These are phyloP conservation scores for Ctenochaetus hawaiiensis DNA, from an alignment of 2,797 vertebrate species.

Conservation along the genomic window DNA sequence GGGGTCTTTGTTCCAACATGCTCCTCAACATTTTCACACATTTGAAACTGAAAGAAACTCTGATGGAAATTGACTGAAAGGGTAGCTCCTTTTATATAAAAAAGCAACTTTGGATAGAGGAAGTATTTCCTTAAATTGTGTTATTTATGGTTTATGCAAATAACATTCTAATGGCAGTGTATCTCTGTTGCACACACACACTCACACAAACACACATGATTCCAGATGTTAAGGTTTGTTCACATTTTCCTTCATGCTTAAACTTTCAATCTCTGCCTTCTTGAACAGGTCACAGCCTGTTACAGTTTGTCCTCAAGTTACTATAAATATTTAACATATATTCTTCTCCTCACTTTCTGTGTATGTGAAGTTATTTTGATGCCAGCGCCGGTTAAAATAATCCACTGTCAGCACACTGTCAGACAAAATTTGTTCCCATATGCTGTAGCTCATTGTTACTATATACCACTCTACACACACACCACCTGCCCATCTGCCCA, in stretches of 20 bases:
- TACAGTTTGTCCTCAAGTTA: not conserved
- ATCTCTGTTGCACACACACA: constrained; percentile 4
- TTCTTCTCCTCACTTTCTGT: not conserved
- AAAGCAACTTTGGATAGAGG: too few relatives aligned
- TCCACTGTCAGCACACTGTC: not conserved
- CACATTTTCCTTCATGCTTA: constrained; percentile 5
- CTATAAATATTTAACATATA: constrained; percentile 2
- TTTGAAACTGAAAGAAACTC: too few relatives aligned
- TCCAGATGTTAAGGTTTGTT: constrained; percentile 32
- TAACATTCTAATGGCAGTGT: too few relatives aligned
- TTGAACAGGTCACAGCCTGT: not conserved
- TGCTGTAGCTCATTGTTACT: not conserved
- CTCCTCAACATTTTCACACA: too few relatives aligned
- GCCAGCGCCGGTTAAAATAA: not conserved
- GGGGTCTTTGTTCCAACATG: too few relatives aligned
- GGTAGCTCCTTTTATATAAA: too few relatives aligned
- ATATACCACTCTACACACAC: not conserved
- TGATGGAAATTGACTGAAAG: too few relatives aligned
- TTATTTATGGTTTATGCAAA: too few relatives aligned
- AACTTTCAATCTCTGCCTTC: constrained; percentile 5
- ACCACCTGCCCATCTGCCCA: not conserved
- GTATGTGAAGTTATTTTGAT: not conserved
- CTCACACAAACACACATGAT: not conserved
- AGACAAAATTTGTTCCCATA: not conserved
- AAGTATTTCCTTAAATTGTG: too few relatives aligned